Conservation (phyloP, 23 tunicate genomes). For the Corella eumyota region DNA sequence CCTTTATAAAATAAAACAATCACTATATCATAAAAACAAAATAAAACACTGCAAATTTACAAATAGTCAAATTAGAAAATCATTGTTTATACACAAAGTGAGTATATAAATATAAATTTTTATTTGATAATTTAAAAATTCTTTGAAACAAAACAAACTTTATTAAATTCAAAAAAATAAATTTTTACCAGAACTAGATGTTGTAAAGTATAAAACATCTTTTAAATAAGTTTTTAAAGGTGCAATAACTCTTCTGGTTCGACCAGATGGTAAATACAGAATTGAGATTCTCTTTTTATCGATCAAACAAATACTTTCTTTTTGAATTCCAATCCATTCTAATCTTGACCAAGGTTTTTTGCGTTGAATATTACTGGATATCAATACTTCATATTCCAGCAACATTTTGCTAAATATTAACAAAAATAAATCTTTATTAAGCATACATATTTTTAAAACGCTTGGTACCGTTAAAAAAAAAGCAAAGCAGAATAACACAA, state of each 20-base stretch:
- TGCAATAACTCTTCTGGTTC: slow-evolving; percentile 37
- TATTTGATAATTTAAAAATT: too few species aligned
- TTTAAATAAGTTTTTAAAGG: slow-evolving; percentile 48
- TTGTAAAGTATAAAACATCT: slow-evolving; percentile 28
- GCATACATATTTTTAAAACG: too few species aligned
- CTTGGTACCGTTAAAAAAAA: too few species aligned
- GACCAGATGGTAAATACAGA: slow-evolving; percentile 75
- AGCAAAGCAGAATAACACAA: too few species aligned
- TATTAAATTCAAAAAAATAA: too few species aligned
- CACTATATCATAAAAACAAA: too few species aligned
- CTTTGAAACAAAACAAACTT: too few species aligned
- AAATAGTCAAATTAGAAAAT: not conserved
- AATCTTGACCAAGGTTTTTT: slow-evolving; percentile 77
- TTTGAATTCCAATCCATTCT: slow-evolving; percentile 65
- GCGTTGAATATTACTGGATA: slow-evolving; percentile 39
- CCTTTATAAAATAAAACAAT: too few species aligned
- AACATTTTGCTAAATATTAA: too few species aligned
- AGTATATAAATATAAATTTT: too few species aligned
- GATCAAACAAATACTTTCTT: slow-evolving; percentile 69
- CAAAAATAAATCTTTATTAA: too few species aligned
- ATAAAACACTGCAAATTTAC: not conserved
- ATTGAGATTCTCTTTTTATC: slow-evolving; percentile 36
- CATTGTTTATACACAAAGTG: too few species aligned
- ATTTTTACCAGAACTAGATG: slow-evolving; percentile 50
- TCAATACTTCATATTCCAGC: slow-evolving; percentile 32